Conservation (phyloP, 2,797 vertebrate genomes). For the Basileuterus tristriatus region DNA sequence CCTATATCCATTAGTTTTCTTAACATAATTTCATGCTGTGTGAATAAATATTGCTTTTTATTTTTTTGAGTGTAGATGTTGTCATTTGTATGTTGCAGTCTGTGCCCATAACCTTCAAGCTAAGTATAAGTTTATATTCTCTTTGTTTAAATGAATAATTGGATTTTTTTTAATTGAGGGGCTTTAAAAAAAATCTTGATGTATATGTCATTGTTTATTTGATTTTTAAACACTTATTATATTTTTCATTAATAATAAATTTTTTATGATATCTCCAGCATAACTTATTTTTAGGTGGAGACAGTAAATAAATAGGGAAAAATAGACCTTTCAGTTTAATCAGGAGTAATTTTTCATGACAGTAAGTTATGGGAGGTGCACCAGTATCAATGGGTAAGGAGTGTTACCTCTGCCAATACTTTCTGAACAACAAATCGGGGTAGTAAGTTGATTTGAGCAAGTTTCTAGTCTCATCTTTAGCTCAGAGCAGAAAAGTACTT, state of each 20-base stretch:
- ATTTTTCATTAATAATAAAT: neutral
- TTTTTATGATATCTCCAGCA: neutral
- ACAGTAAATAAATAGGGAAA: neutral
- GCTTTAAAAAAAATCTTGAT: neutral
- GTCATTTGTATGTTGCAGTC: constrained; percentile 40
- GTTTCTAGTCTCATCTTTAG: neutral
- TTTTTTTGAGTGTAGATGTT: constrained; percentile 36
- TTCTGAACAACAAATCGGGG: neutral
- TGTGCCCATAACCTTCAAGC: neutral
- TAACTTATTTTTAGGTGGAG: neutral
- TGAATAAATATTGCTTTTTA: constrained; percentile 26
- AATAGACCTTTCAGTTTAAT: neutral
- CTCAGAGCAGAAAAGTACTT: neutral
- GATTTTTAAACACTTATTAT: neutral
- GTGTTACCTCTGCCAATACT: neutral
- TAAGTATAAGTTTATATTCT: neutral
- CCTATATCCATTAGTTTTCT: neutral
- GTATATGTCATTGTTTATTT: neutral
- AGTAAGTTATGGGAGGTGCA: neutral
- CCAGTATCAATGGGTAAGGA: neutral
- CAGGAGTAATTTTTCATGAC: neutral
- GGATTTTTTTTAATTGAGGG: neutral
- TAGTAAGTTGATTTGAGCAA: neutral
- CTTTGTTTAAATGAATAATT: neutral
- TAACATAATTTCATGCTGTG: neutral